Conservation (phyloP, 2,888 invertebrate genomes). For the Matsumyia berberina region DNA sequence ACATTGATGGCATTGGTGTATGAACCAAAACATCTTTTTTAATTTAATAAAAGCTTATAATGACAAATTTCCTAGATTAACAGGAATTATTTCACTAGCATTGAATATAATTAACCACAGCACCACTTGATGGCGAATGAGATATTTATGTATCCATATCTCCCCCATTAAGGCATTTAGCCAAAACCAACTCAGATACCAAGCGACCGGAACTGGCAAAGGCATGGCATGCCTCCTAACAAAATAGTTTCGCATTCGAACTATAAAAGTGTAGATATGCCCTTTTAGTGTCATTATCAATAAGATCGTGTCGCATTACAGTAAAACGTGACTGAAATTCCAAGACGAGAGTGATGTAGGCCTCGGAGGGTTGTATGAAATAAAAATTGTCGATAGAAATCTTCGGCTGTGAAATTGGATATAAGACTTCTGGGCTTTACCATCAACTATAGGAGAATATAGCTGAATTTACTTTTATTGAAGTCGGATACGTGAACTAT, state of each 20-base stretch:
- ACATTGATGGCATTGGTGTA: no score
- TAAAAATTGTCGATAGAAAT: slow-evolving; percentile 53
- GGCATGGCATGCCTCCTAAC: slow-evolving; percentile 7
- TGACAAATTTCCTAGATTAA: background rate
- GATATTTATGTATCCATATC: slow-evolving; percentile 36
- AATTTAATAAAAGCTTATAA: background rate
- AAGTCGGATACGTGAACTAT: background rate
- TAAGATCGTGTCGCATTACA: slow-evolving; percentile 76
- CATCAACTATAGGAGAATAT: slow-evolving; percentile 7
- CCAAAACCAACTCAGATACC: slow-evolving; percentile 40
- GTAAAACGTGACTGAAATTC: slow-evolving; percentile 69
- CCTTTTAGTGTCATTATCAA: slow-evolving; percentile 76
- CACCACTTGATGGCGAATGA: slow-evolving; percentile 15
- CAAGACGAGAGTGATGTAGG: slow-evolving; percentile 37
- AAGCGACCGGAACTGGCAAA: slow-evolving; percentile 37
- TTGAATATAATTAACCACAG: slow-evolving; percentile 2
- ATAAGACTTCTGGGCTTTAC: slow-evolving; percentile 29
- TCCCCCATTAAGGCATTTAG: slow-evolving; percentile 40
- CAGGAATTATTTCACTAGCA: background rate
- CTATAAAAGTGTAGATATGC: slow-evolving; percentile 62
- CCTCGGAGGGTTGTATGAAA: slow-evolving; percentile 19
- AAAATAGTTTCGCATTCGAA: slow-evolving; percentile 71
- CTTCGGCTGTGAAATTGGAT: slow-evolving; percentile 56
- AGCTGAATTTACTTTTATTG: slow-evolving; percentile 47
- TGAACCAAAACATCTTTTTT: no score